Percentiles rank a stretch among this genome's conserved stretches.
phyloP scores from a whole-genome alignment of 2,113 vertebrate species.

The Coryphaenoides rupestris region DNA sequence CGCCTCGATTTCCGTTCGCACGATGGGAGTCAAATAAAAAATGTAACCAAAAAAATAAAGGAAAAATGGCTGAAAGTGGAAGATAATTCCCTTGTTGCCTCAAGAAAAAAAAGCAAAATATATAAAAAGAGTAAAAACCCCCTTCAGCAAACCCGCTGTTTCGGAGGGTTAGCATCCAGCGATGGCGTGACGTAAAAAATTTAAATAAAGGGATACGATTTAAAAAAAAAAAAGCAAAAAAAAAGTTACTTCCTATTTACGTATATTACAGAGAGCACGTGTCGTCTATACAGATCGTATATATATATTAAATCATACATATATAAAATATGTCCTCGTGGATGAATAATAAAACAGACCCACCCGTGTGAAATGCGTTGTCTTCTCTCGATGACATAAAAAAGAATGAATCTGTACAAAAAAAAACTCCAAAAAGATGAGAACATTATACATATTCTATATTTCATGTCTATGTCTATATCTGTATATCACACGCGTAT shows the following conservation, averaged over 20 bases:
- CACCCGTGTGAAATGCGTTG: constrained; percentile 65
- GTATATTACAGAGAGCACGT: constrained; percentile 67
- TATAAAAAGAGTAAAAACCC: constrained; percentile 51
- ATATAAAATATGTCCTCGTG: constrained; percentile 71
- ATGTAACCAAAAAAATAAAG: no score
- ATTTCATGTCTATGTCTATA: constrained; percentile 66
- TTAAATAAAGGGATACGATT: no score
- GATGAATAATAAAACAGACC: constrained; percentile 76
- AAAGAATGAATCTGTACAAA: constrained; percentile 73
- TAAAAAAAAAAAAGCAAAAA: constrained; percentile 54
- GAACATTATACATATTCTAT: constrained; percentile 70
- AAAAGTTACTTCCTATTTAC: constrained; percentile 8
- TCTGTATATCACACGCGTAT: constrained; percentile 67
- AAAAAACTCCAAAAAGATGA: constrained; percentile 73
- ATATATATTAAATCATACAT: constrained; percentile 71
- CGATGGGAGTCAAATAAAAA: constrained; percentile 10
- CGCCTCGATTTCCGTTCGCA: background rate
- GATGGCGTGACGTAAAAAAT: no score
- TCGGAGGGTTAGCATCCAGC: no score
- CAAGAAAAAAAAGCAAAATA: background rate
- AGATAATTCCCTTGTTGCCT: background rate
- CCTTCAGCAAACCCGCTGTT: constrained; percentile 35
- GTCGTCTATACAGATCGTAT: constrained; percentile 66
- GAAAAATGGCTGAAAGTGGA: background rate
- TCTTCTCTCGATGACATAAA: constrained; percentile 62